Evolutionary conservation across 53 echinoderm and acorn worm species (phyloP), one percentile per base, ranked within the genome.

Genomic region (Crossaster papposus): DNA sequence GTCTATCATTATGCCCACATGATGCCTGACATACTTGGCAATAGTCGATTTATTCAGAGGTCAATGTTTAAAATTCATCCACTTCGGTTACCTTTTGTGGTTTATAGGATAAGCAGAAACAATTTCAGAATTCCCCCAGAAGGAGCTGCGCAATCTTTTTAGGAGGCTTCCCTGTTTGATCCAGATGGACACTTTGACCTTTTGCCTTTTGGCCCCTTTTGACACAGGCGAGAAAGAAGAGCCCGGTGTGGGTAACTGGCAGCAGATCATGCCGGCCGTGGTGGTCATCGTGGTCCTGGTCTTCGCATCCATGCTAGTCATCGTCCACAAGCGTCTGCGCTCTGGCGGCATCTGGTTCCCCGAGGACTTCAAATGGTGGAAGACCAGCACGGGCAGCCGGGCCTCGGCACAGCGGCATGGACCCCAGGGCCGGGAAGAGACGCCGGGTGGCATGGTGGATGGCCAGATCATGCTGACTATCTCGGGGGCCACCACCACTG

Each of bases 271-370:
- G 9, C 83, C 91, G 5, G 92, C 96, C 1, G 54, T 92, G 23
- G 92, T 30, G 12, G 81, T 96, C 52, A 96, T 96, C 8, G 80
- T 63, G 0, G 90, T 65, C 8, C 65, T 96, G 72, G 53, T 95
- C 26, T 0, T 96, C 9, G 72, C 71, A 0, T 72, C 91, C 5
- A 36, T 89, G 37, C 53, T 89, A 14, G 94, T 93, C 81, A 84
- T 95, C 32, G 83, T 77, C 15, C 82, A 90, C 70, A 97, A 95
- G 85, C 95, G 97, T 3, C 73, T 94, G 70, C 91, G 95, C 35
- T 90, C 95, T 1, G 95, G 81, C 33, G 89, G 91, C 63, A 93
- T 90, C 29, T 97, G 94, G 93, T 94, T 95, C 63, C 97, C 97
- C 0, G 94, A 94, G 36, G 94, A 95, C 88, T 91, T 93, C 50